phyloP scores from a whole-genome alignment of 1,140 invertebrate genomes.

The Drosophila nikananu region DNA sequence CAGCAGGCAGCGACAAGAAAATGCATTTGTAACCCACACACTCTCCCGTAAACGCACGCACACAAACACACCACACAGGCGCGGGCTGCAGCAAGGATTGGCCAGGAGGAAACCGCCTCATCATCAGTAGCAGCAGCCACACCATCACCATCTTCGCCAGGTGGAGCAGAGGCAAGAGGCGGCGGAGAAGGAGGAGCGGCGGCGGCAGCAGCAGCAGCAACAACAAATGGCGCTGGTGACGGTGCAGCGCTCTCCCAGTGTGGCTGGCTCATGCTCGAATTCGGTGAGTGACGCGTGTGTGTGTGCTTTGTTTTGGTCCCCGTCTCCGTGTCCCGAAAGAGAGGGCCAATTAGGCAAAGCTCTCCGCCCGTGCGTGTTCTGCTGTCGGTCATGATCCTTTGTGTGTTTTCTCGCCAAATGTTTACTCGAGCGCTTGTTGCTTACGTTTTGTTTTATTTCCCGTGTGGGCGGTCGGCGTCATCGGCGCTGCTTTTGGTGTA shows the following conservation, averaged over 20 bases:
- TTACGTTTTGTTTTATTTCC: slow-evolving; percentile 29
- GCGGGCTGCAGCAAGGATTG: slow-evolving; percentile 52
- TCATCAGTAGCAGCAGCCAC: slow-evolving; percentile 29
- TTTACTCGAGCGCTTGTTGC: slow-evolving; percentile 37
- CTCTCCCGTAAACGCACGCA: slow-evolving; percentile 22
- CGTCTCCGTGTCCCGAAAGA: slow-evolving; percentile 8
- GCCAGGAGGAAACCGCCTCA: slow-evolving; percentile 38
- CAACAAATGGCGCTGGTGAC: slow-evolving; percentile 89
- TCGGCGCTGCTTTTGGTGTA: slow-evolving; percentile 67
- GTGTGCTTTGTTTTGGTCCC: slow-evolving; percentile 72
- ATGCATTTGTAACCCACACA: slow-evolving; percentile 75
- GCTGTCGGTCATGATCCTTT: slow-evolving; percentile 68
- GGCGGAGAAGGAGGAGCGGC: slow-evolving; percentile 31
- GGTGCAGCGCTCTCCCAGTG: slow-evolving; percentile 89
- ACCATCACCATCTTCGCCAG: slow-evolving; percentile 23
- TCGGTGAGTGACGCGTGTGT: slow-evolving; percentile 70
- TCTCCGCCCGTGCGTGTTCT: slow-evolving; percentile 70
- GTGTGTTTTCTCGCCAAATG: slow-evolving; percentile 41
- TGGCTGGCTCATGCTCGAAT: slow-evolving; percentile 88
- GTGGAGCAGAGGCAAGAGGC: slow-evolving; percentile 47
- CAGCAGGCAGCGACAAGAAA: slow-evolving; percentile 72
- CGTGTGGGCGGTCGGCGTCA: slow-evolving; percentile 75
- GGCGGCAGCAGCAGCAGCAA: slow-evolving; percentile 23
- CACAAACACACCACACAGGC: slow-evolving; percentile 29
- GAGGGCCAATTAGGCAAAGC: slow-evolving; percentile 30